Conservation (phyloP, 2,797 vertebrate species). For the Thripadectes ignobilis region DNA sequence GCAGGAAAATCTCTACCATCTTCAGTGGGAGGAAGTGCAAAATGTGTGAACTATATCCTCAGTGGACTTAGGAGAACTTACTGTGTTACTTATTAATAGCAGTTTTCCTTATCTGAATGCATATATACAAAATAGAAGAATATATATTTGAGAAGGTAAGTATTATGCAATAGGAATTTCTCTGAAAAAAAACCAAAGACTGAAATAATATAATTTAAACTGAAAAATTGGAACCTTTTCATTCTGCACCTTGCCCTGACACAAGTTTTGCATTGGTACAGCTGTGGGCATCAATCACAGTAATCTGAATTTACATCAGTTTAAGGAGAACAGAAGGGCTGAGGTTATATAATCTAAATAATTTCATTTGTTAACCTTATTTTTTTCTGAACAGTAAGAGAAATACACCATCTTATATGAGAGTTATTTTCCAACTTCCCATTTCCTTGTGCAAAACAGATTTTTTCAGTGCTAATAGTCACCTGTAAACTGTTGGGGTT, state of each 20-base stretch:
- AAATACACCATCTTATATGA: neutral
- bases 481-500: neutral
- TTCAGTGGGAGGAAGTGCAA: neutral
- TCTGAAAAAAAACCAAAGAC: neutral
- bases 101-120: neutral
- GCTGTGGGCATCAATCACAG: neutral
- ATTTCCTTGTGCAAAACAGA: neutral
- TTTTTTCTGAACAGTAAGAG: neutral
- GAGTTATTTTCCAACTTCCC: neutral
- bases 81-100: neutral
- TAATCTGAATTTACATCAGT: neutral
- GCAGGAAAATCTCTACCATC: neutral
- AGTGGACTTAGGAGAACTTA: neutral
- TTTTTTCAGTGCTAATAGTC: neutral
- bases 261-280: neutral
- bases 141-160: neutral
- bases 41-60: neutral
- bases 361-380: neutral
- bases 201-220: neutral
- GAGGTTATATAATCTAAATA: neutral
- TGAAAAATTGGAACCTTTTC: neutral
- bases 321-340: neutral
- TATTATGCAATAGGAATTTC: neutral
- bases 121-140: neutral
- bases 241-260: neutral